A percentile compares a stretch with the other conserved stretches of the same genome.
Conservation (phyloP, 2,113 vertebrate genomes). For the Ameiurus melas region DNA sequence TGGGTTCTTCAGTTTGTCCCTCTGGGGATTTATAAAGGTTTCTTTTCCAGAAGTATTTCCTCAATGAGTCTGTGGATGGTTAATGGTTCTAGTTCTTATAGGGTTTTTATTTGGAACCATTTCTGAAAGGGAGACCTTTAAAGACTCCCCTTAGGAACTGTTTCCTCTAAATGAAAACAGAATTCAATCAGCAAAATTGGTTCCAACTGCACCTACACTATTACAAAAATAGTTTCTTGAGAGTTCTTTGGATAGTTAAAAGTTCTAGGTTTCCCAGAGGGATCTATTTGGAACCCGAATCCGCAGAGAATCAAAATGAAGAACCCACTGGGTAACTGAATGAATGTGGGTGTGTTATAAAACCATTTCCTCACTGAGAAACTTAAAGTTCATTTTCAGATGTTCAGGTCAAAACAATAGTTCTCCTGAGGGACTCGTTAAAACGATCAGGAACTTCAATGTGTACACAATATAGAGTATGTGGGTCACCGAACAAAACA, state of each 20-base stretch:
- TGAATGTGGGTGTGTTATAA: not conserved
- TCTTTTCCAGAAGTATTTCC: not conserved
- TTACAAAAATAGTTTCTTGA: not conserved
- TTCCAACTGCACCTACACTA: not conserved
- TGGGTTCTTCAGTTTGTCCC: not conserved
- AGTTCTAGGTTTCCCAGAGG: not conserved
- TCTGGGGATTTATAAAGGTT: not conserved
- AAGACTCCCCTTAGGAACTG: not conserved
- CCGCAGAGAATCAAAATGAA: not conserved
- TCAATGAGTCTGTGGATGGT: not conserved
- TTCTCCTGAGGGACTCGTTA: constrained; percentile 6
- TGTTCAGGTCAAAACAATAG: not conserved
- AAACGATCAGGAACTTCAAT: not conserved
- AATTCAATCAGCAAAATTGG: not conserved
- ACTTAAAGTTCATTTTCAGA: not conserved
- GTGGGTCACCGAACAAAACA: not conserved
- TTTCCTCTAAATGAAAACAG: not conserved
- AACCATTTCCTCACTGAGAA: not conserved
- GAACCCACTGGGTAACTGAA: not conserved
- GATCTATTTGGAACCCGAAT: not conserved
- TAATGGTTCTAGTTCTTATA: not conserved
- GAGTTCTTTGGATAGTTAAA: not conserved
- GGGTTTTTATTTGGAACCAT: not conserved
- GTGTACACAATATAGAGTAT: not conserved
- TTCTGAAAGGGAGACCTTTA: not conserved